Percentiles rank a stretch among this genome's conserved stretches.
These are phyloP conservation scores for Zaprionus tsacasi DNA, from an alignment of 1,140 invertebrate genomes.

Conservation along the genomic window DNA sequence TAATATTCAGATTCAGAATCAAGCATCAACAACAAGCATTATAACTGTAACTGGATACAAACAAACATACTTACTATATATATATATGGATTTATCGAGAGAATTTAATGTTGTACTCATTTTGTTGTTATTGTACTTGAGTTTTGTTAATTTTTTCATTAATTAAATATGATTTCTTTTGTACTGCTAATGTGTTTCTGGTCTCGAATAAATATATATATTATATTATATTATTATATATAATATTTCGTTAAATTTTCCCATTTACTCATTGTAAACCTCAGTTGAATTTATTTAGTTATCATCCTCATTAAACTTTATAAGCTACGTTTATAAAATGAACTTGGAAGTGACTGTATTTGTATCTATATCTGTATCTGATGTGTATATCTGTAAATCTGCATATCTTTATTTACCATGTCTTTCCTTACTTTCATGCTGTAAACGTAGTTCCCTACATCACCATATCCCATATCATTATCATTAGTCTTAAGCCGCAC, in stretches of 20 bases:
- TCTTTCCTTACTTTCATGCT: not conserved
- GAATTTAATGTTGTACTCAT: slow-evolving; percentile 9
- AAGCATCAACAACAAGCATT: not conserved
- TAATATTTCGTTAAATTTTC: not conserved
- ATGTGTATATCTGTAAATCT: not conserved
- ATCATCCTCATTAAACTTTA: slow-evolving; percentile 4
- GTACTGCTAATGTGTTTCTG: not conserved
- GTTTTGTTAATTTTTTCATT: slow-evolving; percentile 40
- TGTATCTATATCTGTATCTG: not conserved
- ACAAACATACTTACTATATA: not conserved
- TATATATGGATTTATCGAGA: not conserved
- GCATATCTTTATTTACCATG: too few relatives aligned
- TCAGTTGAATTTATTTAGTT: slow-evolving; percentile 61
- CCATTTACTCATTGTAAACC: slow-evolving; percentile 37
- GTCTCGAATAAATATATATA: not conserved
- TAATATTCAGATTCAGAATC: slow-evolving; percentile 41
- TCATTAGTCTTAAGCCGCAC: not conserved
- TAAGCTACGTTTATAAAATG: not conserved
- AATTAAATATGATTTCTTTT: slow-evolving; percentile 16
- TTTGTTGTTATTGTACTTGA: slow-evolving; percentile 20
- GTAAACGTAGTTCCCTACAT: not conserved
- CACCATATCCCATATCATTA: not conserved
- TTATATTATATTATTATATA: too few relatives aligned
- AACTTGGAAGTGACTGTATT: not conserved
- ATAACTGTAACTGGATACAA: slow-evolving; percentile 34